Evolutionary conservation across 2,113 vertebrate genomes (phyloP).

Genomic region (Cygnus buccinator): DNA sequence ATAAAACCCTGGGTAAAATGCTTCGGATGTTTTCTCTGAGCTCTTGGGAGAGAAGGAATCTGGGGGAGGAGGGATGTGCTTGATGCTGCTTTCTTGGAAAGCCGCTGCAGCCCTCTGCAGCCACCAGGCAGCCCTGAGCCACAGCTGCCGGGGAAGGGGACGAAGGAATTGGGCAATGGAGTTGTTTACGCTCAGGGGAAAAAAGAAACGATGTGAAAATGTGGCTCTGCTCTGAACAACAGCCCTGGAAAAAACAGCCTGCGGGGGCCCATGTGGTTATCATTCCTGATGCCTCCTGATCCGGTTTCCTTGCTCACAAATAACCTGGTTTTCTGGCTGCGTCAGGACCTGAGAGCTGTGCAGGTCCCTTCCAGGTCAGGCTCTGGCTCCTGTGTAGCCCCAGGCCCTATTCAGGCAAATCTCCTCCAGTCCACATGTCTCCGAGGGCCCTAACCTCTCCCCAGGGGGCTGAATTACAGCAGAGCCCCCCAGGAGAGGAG

Average conservation of each 20-base stretch:
- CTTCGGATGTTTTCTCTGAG: slow-evolving; percentile 33
- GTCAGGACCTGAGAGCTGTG: not conserved
- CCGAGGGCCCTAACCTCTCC: not conserved
- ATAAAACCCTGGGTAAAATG: not conserved
- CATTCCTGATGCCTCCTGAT: not conserved
- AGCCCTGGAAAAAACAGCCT: not conserved
- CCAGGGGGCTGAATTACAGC: not conserved
- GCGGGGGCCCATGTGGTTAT: not conserved
- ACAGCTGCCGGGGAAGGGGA: not conserved
- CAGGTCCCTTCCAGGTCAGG: not conserved
- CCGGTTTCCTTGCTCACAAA: not conserved
- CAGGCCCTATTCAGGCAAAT: not conserved
- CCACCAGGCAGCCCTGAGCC: not conserved
- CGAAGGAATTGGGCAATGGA: not conserved
- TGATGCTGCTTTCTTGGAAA: slow-evolving; percentile 50
- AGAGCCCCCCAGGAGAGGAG: not conserved
- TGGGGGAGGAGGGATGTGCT: slow-evolving; percentile 4
- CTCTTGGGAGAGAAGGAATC: slow-evolving; percentile 4
- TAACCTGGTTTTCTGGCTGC: slow-evolving; percentile 1
- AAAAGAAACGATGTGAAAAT: not conserved
- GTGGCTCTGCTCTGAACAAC: not conserved
- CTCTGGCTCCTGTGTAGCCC: fast-evolving
- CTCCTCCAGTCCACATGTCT: not conserved
- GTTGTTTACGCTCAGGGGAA: slow-evolving; percentile 7
- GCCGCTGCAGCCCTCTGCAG: slow-evolving; percentile 2